phyloP scores from a whole-genome alignment of 2,888 invertebrate genomes.

The Chymomyza caudatula region DNA sequence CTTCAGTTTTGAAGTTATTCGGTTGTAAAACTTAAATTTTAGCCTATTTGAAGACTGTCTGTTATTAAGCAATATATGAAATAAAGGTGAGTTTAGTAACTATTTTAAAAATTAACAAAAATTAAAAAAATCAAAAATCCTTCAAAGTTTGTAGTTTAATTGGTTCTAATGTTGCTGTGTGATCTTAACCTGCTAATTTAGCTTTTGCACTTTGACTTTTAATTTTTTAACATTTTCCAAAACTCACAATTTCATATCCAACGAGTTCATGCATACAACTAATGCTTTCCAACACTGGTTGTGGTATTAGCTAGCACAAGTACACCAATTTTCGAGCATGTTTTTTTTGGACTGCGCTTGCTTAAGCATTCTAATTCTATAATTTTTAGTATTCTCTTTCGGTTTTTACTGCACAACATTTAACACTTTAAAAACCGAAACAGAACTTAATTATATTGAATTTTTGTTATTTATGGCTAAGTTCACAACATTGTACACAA shows the following conservation, averaged over 20 bases:
- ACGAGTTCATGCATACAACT: neutral
- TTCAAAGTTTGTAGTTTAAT: neutral
- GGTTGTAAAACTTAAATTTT: neutral
- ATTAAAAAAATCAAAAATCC: neutral
- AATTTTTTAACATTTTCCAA: constrained; percentile 21
- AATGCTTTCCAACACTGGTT: constrained; percentile 47
- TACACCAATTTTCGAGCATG: constrained; percentile 42
- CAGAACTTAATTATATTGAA: neutral
- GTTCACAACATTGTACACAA: constrained; percentile 5
- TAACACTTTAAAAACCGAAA: neutral
- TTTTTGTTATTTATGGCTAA: neutral
- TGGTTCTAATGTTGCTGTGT: neutral
- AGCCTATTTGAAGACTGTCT: neutral
- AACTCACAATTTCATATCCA: constrained; percentile 15
- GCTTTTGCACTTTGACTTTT: constrained; percentile 14
- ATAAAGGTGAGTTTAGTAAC: neutral
- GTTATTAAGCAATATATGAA: neutral
- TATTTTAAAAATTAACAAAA: neutral
- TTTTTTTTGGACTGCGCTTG: constrained; percentile 57
- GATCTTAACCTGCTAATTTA: neutral
- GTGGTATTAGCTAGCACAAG: constrained; percentile 20
- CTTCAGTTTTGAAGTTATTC: neutral
- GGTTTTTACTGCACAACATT: neutral
- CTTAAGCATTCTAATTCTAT: constrained; percentile 30
- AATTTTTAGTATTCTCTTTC: constrained; percentile 32